Evolutionary conservation across 2,113 vertebrate genomes (phyloP).

Genomic region (Mormyrus lacerda): DNA sequence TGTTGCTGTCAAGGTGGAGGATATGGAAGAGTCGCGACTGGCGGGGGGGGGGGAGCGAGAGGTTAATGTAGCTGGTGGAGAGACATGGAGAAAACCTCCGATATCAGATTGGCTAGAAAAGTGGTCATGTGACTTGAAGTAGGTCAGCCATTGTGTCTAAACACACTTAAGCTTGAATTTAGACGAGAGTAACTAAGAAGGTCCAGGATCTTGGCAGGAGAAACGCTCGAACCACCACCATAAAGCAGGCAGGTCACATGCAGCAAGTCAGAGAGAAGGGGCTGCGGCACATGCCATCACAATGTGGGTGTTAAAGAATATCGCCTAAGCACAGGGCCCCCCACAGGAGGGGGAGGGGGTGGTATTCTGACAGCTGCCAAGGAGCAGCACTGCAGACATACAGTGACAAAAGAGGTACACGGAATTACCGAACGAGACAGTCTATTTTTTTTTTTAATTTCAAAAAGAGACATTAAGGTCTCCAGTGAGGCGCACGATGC

Average conservation of each 20-base stretch:
- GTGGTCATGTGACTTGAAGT: neutral
- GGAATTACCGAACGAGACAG: neutral
- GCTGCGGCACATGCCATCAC: neutral
- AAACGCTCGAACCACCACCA: neutral
- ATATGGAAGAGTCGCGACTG: neutral
- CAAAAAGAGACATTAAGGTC: constrained; percentile 6
- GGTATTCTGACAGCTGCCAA: neutral
- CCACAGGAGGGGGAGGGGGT: neutral
- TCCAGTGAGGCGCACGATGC: neutral
- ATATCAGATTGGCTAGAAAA: neutral
- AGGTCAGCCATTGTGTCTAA: neutral
- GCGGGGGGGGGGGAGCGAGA: neutral
- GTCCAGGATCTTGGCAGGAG: neutral
- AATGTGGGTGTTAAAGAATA: neutral
- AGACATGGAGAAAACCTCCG: neutral
- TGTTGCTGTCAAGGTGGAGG: neutral
- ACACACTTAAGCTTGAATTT: neutral
- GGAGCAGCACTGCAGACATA: neutral
- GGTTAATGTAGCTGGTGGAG: neutral
- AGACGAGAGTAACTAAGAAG: neutral
- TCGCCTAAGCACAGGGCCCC: neutral
- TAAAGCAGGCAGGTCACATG: neutral
- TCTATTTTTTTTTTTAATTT: neutral
- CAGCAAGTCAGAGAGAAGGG: neutral
- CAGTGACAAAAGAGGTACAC: neutral